Evolutionary conservation across 2,888 invertebrate species (phyloP).

Genomic region (Acleris emargana): DNA sequence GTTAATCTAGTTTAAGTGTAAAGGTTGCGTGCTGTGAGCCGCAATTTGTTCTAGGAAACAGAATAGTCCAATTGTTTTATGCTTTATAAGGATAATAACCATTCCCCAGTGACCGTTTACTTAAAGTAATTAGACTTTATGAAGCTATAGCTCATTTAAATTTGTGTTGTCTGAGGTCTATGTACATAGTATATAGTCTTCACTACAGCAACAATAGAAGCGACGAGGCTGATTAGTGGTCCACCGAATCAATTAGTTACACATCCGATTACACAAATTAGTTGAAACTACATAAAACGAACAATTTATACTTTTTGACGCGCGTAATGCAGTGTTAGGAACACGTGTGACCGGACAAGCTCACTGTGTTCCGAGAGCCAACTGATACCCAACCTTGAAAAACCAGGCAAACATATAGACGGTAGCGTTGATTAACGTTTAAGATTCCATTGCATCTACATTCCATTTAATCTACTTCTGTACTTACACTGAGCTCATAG

Average conservation of each 20-base stretch:
- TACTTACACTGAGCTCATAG: not conserved
- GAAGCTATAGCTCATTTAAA: too few relatives aligned
- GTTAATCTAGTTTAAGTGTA: conserved; percentile 28
- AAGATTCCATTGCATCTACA: conserved; percentile 1
- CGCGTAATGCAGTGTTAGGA: not conserved
- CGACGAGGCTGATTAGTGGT: conserved; percentile 18
- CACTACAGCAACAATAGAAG: conserved; percentile 20
- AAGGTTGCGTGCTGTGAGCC: not conserved
- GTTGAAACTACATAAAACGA: not conserved
- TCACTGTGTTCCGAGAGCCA: conserved; percentile 10
- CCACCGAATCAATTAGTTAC: conserved; percentile 21
- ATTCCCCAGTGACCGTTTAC: conserved; percentile 1
- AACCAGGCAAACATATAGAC: conserved; percentile 16
- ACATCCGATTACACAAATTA: conserved; percentile 11
- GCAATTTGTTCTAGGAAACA: conserved; percentile 16
- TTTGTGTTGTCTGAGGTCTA: too few relatives aligned
- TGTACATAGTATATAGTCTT: too few relatives aligned
- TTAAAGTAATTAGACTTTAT: not conserved
- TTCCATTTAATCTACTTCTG: conserved; percentile 1
- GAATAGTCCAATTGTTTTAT: conserved; percentile 14
- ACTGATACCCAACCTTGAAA: conserved; percentile 27
- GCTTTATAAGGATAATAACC: not conserved
- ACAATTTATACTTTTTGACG: not conserved
- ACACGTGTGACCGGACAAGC: not conserved
- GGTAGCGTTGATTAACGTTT: conserved; percentile 25